phyloP scores from a whole-genome alignment of 2,797 vertebrate species.

The Malacoraja senta region DNA sequence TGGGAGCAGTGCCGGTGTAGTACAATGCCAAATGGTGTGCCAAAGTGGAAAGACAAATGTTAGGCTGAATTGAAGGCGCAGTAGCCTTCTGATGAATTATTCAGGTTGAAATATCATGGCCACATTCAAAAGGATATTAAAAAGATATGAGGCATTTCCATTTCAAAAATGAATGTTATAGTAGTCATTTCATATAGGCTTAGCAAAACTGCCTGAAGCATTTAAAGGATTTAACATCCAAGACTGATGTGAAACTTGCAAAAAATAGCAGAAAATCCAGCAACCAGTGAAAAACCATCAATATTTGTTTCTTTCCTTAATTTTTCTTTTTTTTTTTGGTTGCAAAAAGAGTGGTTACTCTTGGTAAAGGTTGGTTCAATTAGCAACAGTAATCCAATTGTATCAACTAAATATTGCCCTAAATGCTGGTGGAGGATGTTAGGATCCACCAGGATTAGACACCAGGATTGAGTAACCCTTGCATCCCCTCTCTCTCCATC shows the following conservation, averaged over 20 bases:
- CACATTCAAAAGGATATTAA: not conserved
- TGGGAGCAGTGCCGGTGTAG: not conserved
- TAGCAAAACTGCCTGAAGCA: not conserved
- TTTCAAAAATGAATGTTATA: not conserved
- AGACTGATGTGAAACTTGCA: not conserved
- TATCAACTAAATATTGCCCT: not conserved
- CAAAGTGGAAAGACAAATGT: not conserved
- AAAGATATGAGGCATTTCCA: slow-evolving; percentile 24
- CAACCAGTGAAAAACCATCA: not conserved
- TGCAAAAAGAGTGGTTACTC: not conserved
- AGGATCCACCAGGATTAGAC: not conserved
- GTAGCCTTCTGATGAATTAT: slow-evolving; percentile 2
- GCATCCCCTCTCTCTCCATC: too few relatives aligned
- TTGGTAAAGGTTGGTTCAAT: not conserved
- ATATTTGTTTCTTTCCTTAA: not conserved
- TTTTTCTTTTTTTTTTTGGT: not conserved
- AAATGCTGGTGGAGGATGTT: too few relatives aligned
- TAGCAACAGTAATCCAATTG: not conserved
- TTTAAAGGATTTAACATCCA: slow-evolving; percentile 1
- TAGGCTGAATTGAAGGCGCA: not conserved
- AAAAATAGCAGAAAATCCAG: not conserved
- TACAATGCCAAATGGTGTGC: not conserved
- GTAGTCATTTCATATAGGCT: not conserved
- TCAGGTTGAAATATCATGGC: not conserved
- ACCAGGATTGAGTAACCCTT: too few relatives aligned